phyloP scores from a whole-genome alignment of 2,888 invertebrate species.

The Cephus runcator region DNA sequence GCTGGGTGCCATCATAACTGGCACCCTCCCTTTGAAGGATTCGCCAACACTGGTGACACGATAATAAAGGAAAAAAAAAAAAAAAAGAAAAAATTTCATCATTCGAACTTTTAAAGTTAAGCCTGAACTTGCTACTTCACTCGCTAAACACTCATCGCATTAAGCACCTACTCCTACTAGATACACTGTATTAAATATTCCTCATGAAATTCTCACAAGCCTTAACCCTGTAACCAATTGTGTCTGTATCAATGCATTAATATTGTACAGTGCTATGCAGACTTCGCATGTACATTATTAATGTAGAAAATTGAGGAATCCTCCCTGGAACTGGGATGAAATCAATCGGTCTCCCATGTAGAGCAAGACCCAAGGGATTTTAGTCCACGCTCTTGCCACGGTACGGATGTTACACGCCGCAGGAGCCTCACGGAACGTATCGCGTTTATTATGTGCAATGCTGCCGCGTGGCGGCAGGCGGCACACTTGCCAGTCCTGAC shows the following conservation, averaged over 20 bases:
- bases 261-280: neutral
- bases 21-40: neutral
- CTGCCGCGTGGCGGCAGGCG: constrained; percentile 47
- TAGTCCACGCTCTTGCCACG: neutral
- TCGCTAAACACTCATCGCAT: neutral
- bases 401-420: neutral
- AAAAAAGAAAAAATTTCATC: neutral
- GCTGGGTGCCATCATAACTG: neutral
- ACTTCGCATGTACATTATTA: neutral
- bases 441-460: neutral
- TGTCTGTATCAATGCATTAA: neutral
- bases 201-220: neutral
- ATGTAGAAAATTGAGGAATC: neutral
- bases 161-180: neutral
- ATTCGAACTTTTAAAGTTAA: neutral
- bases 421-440: neutral
- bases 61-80: neutral
- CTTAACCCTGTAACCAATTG: neutral
- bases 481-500: constrained; percentile 23
- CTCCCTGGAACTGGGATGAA: neutral
- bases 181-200: neutral
- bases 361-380: neutral
- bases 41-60: neutral
- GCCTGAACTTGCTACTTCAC: neutral
- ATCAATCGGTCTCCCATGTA: neutral